Conservation (phyloP, 2,888 invertebrate species). For the Heliconius ismenius region DNA sequence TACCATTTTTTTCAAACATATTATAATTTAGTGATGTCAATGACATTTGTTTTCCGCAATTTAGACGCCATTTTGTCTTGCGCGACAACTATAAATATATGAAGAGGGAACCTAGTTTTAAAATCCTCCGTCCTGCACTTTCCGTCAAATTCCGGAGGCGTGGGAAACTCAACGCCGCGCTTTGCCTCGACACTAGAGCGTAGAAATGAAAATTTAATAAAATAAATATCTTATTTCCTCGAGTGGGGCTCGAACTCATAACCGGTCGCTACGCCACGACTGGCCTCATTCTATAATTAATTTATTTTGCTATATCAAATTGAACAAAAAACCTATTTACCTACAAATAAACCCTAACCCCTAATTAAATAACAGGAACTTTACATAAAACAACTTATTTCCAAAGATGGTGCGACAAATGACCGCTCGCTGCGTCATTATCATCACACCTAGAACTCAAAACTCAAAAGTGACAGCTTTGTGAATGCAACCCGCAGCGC, state of each 20-base stretch:
- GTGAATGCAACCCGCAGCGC: slow-evolving; percentile 74
- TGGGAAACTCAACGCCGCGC: too few species aligned
- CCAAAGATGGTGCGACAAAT: not conserved
- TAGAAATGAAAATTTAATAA: too few species aligned
- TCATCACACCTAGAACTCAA: slow-evolving; percentile 69
- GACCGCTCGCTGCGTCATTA: slow-evolving; percentile 73
- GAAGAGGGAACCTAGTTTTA: too few species aligned
- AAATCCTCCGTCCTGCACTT: too few species aligned
- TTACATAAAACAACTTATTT: not conserved
- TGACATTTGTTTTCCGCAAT: too few species aligned
- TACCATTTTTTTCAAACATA: not conserved
- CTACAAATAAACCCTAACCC: not conserved
- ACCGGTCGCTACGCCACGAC: too few species aligned
- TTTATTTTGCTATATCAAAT: not conserved
- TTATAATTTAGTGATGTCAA: not conserved
- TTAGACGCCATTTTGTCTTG: too few species aligned
- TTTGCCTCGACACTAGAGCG: too few species aligned
- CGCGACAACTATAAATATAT: too few species aligned
- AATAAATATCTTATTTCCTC: too few species aligned
- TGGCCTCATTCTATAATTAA: not conserved
- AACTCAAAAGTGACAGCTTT: slow-evolving; percentile 67
- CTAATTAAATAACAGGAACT: not conserved
- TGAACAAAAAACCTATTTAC: not conserved
- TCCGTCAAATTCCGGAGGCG: too few species aligned
- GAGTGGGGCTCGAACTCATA: too few species aligned